Conservation (phyloP, 2,113 vertebrate genomes). For the Cryptotis parvus region DNA sequence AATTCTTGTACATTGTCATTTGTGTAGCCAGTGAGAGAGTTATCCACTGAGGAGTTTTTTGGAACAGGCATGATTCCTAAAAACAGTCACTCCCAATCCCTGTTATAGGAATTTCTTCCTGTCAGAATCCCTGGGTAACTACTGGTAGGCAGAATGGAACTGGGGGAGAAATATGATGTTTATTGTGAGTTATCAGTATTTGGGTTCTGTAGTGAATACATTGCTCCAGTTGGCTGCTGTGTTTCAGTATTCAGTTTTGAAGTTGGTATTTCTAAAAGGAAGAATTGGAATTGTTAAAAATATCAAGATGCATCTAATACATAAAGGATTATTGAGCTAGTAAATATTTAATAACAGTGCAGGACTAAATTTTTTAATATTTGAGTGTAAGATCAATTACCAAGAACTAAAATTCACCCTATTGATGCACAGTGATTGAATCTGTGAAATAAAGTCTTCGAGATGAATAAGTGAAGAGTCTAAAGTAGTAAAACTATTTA, state of each 20-base stretch:
- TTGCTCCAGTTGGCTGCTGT: not conserved
- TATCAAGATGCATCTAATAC: not conserved
- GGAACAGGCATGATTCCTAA: too few relatives aligned
- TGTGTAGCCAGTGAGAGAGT: too few relatives aligned
- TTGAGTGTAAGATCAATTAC: conserved; percentile 44
- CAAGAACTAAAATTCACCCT: not conserved
- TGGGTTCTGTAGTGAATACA: not conserved
- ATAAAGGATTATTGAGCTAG: conserved; percentile 14
- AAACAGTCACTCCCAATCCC: too few relatives aligned
- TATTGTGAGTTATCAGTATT: not conserved
- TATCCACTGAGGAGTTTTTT: too few relatives aligned
- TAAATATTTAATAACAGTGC: conserved; percentile 24
- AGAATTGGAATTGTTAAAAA: not conserved
- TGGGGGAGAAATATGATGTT: not conserved
- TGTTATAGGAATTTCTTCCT: not conserved
- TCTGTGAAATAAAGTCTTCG: not conserved
- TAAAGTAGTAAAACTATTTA: not conserved
- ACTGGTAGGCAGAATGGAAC: too few relatives aligned
- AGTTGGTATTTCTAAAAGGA: conserved; percentile 9
- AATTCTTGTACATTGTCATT: too few relatives aligned
- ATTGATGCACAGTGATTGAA: not conserved
- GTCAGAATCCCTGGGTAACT: not conserved
- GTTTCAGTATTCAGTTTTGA: conserved; percentile 13
- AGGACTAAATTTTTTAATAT: not conserved
- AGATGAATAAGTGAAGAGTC: not conserved